phyloP scores from a whole-genome alignment of 2,797 vertebrate genomes.

The Microchirus variegatus region DNA sequence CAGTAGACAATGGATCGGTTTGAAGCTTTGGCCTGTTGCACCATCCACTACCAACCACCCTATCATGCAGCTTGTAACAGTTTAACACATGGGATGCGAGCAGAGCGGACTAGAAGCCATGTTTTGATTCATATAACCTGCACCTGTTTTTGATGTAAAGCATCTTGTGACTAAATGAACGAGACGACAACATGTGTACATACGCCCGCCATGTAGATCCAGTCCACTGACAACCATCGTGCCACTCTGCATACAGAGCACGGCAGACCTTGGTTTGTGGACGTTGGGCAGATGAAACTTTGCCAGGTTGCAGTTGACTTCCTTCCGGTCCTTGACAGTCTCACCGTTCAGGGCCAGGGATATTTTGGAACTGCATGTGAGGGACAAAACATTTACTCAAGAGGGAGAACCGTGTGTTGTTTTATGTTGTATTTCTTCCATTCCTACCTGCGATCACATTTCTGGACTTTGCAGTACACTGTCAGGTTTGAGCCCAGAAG shows the following conservation, averaged over 20 bases:
- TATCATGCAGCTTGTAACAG: no score
- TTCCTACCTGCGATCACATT: neutral
- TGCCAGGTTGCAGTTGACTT: conserved; percentile 70
- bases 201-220: conserved; percentile 70
- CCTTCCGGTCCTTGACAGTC: conserved; percentile 6
- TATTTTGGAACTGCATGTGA: conserved; percentile 38
- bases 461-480: conserved; percentile 61
- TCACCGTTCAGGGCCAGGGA: conserved; percentile 68
- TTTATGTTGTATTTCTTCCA: neutral
- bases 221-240: conserved; percentile 67
- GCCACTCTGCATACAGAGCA: conserved; percentile 67
- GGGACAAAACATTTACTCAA: neutral
- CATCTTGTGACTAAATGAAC: no score
- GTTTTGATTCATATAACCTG: no score
- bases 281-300: conserved; percentile 72
- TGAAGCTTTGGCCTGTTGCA: no score
- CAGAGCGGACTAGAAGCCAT: no score
- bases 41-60: no score
- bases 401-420: no score
- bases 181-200: conserved; percentile 32
- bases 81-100: no score
- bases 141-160: no score
- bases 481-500: conserved; percentile 74
- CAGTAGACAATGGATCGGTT: no score
- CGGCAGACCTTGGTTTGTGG: neutral